These are phyloP conservation scores for Lerista edwardsae DNA, from an alignment of 2,797 vertebrate species.

Conservation along the genomic window DNA sequence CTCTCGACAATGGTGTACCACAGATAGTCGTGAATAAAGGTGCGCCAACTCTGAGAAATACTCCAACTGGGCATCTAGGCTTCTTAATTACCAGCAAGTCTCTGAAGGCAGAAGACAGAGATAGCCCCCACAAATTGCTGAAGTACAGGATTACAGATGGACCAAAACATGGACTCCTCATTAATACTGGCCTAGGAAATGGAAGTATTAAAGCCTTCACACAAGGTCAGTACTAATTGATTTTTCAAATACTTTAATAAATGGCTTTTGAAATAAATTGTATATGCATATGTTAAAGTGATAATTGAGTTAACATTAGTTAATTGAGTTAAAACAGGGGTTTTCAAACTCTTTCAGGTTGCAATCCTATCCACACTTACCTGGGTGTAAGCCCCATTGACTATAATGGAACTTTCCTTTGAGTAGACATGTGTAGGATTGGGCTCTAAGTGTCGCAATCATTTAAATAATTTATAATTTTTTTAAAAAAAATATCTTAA, in stretches of 20 bases:
- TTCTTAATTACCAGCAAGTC: slow-evolving; percentile 86
- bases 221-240: slow-evolving; percentile 80
- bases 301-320: neutral
- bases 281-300: neutral
- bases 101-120: slow-evolving; percentile 84
- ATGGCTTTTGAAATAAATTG: neutral
- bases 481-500: neutral
- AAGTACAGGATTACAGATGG: slow-evolving; percentile 81
- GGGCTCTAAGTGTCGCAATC: neutral
- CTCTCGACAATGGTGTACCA: slow-evolving; percentile 83
- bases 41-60: slow-evolving; percentile 79
- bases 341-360: neutral
- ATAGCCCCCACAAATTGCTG: slow-evolving; percentile 81
- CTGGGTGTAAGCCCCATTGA: too few relatives aligned
- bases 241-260: neutral
- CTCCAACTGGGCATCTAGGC: slow-evolving; percentile 82
- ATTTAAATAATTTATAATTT: neutral
- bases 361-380: too few relatives aligned
- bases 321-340: neutral
- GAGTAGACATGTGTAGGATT: too few relatives aligned
- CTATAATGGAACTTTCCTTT: too few relatives aligned
- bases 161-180: slow-evolving; percentile 84
- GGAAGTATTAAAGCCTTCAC: slow-evolving; percentile 83
- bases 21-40: slow-evolving; percentile 87
- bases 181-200: slow-evolving; percentile 82